Conservation (phyloP, 2,888 invertebrate genomes). For the Itoplectis maculator region DNA sequence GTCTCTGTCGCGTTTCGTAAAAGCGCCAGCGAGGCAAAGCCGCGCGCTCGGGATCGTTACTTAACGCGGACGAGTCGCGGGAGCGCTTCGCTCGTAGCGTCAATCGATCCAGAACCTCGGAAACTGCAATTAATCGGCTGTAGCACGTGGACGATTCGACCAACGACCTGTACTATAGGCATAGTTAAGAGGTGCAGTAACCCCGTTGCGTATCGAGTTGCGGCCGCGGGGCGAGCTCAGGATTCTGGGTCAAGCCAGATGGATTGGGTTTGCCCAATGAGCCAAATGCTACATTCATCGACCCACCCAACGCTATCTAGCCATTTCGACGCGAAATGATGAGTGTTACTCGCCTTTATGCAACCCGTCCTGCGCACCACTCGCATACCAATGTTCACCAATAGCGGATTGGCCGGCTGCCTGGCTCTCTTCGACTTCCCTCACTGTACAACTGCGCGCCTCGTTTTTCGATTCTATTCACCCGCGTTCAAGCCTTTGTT, state of each 20-base stretch:
- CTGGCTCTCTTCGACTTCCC: not conserved
- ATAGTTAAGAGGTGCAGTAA: constrained; percentile 42
- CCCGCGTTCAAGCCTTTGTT: not conserved
- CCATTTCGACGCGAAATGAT: constrained; percentile 21
- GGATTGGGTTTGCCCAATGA: constrained; percentile 72
- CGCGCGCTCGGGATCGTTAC: no score
- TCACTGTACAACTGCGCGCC: not conserved
- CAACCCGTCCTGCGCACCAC: constrained; percentile 22
- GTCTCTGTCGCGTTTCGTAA: no score
- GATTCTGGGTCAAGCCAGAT: constrained; percentile 77
- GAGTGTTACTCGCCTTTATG: constrained; percentile 29
- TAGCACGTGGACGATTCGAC: constrained; percentile 47
- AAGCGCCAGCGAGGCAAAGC: no score
- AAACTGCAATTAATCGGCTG: constrained; percentile 56
- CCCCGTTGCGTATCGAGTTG: constrained; percentile 36
- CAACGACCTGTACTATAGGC: constrained; percentile 34
- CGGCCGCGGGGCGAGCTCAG: constrained; percentile 41
- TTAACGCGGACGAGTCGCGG: no score
- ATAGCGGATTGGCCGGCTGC: constrained; percentile 8
- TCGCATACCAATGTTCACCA: not conserved
- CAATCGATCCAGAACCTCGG: constrained; percentile 51
- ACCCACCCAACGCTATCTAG: not conserved
- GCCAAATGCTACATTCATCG: constrained; percentile 38
- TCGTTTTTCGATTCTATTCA: constrained; percentile 11
- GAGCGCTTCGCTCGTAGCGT: constrained; percentile 22